Base-by-base conservation (phyloP, 2,888 invertebrate species). In the Anorthoa munda region DNA sequence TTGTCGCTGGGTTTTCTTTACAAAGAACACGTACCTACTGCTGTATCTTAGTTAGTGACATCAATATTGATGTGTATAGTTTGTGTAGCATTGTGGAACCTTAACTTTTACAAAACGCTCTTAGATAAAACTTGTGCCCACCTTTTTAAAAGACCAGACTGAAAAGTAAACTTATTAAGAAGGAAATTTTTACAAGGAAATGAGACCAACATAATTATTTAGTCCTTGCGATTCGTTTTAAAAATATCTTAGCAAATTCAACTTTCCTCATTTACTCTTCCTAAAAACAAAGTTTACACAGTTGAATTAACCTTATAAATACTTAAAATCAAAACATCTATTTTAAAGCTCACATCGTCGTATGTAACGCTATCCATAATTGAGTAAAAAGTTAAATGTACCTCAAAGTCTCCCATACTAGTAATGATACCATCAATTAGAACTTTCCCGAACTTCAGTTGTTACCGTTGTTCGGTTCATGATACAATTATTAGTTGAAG, bases 371-470 rank as follows among this genome's bases (percentile, higher is more conserved):
- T 46, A 60, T 79, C 31, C 59, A 77, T 77, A 81, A 79, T 76
- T 82, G 73, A 84, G 79, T 83, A 73, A 72, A 77, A 87, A 87
- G 75, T 86, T 85, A 70, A 63, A 71, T 64, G 60, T 59, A 65
- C 58, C 39, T 71, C 79, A 73, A 75, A 78, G 72, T 82, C 79
- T 26, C 15, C 58, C 72, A 50, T 59, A 31, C 72, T 80, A 75
- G 67, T 87, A 87, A 86, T 84, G 83, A 87, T 84, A 77, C 77
- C 82, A 86, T 88, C 86, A 87, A 88, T 89, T 87, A 89, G 81
- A 87, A 89, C 85, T 90, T 87, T 72, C 66, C 64, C 67, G 45
- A 88, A 87, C 80, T 84, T 80, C 55, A 69, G 61, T 78, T 86
- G 78, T 76, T 77, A 64, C 68, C 67, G 75, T 66, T 81, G 79